Base-by-base conservation (phyloP, 2,113 vertebrate species). In the Camelus dromedarius region DNA sequence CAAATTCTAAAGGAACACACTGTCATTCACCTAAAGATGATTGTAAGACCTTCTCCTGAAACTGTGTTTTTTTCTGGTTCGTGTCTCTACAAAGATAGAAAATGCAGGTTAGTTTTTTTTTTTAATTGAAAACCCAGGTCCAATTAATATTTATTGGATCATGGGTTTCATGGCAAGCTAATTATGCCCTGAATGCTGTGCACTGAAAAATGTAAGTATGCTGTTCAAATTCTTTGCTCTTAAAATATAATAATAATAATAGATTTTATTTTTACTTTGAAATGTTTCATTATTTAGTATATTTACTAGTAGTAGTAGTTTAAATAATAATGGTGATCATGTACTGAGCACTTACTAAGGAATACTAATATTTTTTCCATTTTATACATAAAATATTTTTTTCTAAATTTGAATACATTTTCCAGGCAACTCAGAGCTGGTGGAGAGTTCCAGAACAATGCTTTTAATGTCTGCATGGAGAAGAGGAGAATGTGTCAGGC, bases 391-490 rank as follows among this genome's bases (percentile, higher is more conserved):
- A 42, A 13, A 8, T n/a, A 9, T 2, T 99, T 98, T 95, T 97
- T 6, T 5, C 11, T 95, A 83, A 75, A 58, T 35, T 84, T 97
- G 0, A 97, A 96, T 19, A 92, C 84, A 0, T 99, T 99, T 67
- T 98, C 98, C 0, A 83, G 95, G 4, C 32, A 94, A 0, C 91
- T 98, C 26, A 81, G 77, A 0, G 97, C 70, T 73, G 38, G 46
- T 0, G 98, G 99, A 50, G 98, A 98, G 98, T 98, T 97, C 95
- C 96, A 72, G 50, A 94, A 98, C 24, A 94, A 96, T 0, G 90
- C 98, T 66, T 97, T 99, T 32, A 99, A 99, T 83, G 98, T 98
- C 0, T 10, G n/a, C 5, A 15, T 98, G 85, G 99, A 99, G 28
- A 99, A 97, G 46, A 98, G 98, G 46, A 98, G 98, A 64, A 1